These are phyloP conservation scores for Formica selysi DNA, from an alignment of 1,140 invertebrate genomes.

Conservation along the genomic window DNA sequence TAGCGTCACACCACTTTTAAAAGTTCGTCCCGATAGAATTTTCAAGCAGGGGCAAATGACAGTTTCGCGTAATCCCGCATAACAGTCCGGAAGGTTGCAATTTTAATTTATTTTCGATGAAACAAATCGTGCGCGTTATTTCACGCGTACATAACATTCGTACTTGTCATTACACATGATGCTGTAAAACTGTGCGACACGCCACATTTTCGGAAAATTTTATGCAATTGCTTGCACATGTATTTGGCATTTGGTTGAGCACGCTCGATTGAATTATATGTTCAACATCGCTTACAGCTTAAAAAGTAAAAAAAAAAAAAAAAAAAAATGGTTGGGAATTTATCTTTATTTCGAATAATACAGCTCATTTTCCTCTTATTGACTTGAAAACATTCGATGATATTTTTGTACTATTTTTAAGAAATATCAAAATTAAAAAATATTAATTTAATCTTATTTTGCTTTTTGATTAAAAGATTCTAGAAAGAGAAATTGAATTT, in stretches of 20 bases:
- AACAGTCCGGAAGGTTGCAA: constrained; percentile 19
- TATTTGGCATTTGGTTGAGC: constrained; percentile 40
- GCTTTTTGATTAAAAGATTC: not conserved
- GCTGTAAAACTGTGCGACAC: constrained; percentile 39
- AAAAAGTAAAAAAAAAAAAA: constrained; percentile 18
- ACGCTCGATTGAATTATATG: constrained; percentile 44
- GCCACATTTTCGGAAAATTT: constrained; percentile 44
- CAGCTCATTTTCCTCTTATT: not conserved
- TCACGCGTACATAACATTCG: constrained; percentile 34
- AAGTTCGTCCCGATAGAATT: constrained; percentile 48
- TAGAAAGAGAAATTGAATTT: not conserved
- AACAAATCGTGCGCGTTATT: constrained; percentile 54
- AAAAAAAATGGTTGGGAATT: constrained; percentile 5
- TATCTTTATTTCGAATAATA: constrained; percentile 3
- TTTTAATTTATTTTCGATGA: constrained; percentile 54
- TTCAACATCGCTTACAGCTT: not conserved
- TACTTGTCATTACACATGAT: constrained; percentile 20
- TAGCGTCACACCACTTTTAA: constrained; percentile 40
- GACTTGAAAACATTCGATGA: not conserved
- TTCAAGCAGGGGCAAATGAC: constrained; percentile 47
- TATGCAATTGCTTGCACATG: not conserved
- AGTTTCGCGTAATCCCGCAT: constrained; percentile 43
- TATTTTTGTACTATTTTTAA: not conserved
- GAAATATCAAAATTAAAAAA: not conserved
- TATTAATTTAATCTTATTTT: not conserved